Percentiles rank a stretch among this genome's conserved stretches.
These are phyloP conservation scores for Bostrychus sinensis DNA, from an alignment of 2,113 vertebrate species.

Conservation along the genomic window DNA sequence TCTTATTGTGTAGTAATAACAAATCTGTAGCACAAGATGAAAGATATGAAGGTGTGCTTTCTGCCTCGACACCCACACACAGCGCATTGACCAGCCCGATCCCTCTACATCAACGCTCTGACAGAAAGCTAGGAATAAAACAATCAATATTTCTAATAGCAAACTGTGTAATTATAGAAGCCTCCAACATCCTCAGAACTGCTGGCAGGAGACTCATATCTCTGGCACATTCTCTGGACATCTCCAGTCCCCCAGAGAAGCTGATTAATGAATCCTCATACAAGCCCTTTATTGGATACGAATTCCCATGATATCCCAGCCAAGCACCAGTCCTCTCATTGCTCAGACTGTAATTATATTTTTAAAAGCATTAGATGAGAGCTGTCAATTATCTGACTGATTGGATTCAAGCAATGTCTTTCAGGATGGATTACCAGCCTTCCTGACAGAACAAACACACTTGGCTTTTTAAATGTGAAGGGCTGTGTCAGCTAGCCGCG, in stretches of 20 bases:
- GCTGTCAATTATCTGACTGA: constrained; percentile 25
- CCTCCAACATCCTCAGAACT: background rate
- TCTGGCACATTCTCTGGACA: constrained; percentile 15
- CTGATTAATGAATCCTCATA: constrained; percentile 42
- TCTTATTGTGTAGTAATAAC: background rate
- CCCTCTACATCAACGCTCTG: constrained; percentile 12
- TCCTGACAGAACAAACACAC: constrained; percentile 17
- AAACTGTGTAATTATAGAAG: constrained; percentile 29
- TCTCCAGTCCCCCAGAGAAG: constrained; percentile 15
- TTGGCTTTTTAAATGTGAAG: constrained; percentile 17
- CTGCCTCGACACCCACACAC: background rate
- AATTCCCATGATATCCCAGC: constrained; percentile 18
- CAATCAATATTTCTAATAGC: constrained; percentile 49
- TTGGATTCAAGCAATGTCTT: constrained; percentile 31
- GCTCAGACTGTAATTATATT: constrained; percentile 27
- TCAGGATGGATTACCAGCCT: constrained; percentile 37
- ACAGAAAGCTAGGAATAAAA: constrained; percentile 20
- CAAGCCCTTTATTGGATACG: constrained; percentile 3
- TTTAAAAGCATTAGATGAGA: constrained; percentile 7
- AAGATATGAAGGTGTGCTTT: background rate
- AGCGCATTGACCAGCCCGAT: background rate
- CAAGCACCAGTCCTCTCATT: constrained; percentile 16
- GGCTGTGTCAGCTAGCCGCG: constrained; percentile 22
- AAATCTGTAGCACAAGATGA: background rate
- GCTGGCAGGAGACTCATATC: constrained; percentile 22